A percentile compares a stretch with the other conserved stretches of the same genome.
Evolutionary conservation across 2,113 vertebrate species (phyloP).

Genomic region (Ceyx cyanopectus): DNA sequence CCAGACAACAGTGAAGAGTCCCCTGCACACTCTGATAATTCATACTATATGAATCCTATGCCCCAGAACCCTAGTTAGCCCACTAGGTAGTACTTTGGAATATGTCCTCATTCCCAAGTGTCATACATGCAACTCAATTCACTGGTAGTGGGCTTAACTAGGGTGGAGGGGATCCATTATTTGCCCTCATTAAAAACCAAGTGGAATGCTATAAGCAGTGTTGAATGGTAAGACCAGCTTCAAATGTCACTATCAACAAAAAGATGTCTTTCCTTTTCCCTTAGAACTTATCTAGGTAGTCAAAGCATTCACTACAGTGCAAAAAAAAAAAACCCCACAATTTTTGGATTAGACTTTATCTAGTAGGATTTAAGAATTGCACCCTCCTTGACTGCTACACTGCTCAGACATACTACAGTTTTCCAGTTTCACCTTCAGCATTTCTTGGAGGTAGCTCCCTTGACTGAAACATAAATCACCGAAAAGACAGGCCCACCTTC

Average conservation of each 20-base stretch:
- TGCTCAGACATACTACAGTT: neutral
- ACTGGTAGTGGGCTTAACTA: neutral
- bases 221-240: neutral
- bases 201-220: neutral
- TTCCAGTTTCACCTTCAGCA: neutral
- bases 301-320: neutral
- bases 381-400: neutral
- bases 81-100: neutral
- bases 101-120: rapidly evolving
- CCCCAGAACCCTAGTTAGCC: neutral
- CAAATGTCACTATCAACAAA: neutral
- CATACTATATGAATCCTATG: neutral
- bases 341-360: neutral
- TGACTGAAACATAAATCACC: neutral
- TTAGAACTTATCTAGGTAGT: neutral
- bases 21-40: rapidly evolving
- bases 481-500: neutral
- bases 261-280: neutral
- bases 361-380: neutral
- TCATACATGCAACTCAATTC: neutral
- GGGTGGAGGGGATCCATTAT: neutral
- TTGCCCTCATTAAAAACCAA: neutral
- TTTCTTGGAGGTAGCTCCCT: neutral
- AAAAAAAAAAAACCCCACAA: neutral
- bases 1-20: neutral